Conservation (phyloP, 1,140 invertebrate species). For the Pararge aegeria region DNA sequence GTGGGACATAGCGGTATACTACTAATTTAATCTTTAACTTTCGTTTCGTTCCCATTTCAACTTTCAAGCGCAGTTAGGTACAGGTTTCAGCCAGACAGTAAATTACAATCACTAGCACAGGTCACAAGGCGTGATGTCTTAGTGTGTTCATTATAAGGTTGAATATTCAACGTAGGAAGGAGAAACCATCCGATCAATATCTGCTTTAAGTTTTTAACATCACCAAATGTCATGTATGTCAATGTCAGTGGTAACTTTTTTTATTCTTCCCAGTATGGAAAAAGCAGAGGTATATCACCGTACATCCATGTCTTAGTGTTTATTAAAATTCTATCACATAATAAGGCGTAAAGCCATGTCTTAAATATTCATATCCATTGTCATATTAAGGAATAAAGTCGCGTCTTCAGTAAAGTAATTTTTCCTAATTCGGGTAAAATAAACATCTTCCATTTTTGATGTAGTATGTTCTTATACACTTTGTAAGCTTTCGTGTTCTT, state of each 20-base stretch:
- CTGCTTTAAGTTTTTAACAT: neutral
- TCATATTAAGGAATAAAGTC: too few relatives aligned
- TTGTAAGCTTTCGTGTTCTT: too few relatives aligned
- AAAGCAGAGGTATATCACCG: too few relatives aligned
- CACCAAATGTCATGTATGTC: neutral
- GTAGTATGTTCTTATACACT: too few relatives aligned
- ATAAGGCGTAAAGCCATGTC: too few relatives aligned
- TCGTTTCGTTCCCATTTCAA: constrained; percentile 10
- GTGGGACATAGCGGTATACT: constrained; percentile 33
- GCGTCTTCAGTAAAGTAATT: too few relatives aligned
- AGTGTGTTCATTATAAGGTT: neutral
- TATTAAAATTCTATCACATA: too few relatives aligned
- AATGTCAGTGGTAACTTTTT: neutral
- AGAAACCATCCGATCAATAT: neutral
- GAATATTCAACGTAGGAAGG: neutral
- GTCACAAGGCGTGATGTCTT: neutral
- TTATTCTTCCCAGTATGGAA: too few relatives aligned
- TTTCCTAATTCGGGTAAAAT: too few relatives aligned
- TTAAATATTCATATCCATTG: too few relatives aligned
- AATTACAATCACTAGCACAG: neutral
- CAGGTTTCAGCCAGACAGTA: neutral
- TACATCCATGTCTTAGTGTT: too few relatives aligned
- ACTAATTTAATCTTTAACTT: constrained; percentile 6
- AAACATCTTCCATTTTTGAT: too few relatives aligned
- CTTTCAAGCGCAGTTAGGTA: neutral